Percentiles rank a stretch among this genome's conserved stretches.
Conservation (phyloP, 2,113 vertebrate species). For the Leptodactylus fuscus region DNA sequence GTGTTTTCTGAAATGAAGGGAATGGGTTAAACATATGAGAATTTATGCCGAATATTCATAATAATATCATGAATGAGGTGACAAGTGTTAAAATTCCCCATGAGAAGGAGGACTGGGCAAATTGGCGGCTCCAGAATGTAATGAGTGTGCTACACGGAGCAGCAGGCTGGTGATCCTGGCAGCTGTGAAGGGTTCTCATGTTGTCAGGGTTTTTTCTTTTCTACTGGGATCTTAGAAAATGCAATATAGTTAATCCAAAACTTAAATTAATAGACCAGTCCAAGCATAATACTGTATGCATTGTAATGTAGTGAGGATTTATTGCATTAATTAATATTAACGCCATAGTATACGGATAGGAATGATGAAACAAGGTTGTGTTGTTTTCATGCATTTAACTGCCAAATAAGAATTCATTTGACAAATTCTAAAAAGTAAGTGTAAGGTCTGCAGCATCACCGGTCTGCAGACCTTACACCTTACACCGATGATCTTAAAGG, state of each 20-base stretch:
- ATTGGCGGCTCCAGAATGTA: constrained; percentile 37
- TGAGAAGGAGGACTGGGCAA: constrained; percentile 13
- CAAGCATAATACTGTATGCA: not conserved
- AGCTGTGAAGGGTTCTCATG: constrained; percentile 2
- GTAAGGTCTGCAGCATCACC: too few species aligned
- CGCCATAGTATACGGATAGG: not conserved
- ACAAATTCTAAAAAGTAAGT: too few species aligned
- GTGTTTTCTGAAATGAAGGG: not conserved
- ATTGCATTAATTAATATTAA: not conserved
- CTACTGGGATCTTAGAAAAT: constrained; percentile 3
- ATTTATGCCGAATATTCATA: constrained; percentile 19
- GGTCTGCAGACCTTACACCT: too few species aligned
- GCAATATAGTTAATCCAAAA: not conserved
- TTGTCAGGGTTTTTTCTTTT: constrained; percentile 13
- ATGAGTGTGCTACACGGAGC: constrained; percentile 25
- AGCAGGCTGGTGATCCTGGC: constrained; percentile 15
- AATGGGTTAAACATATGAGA: not conserved
- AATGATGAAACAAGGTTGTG: not conserved
- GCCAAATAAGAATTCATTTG: not conserved
- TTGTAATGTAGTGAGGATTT: not conserved
- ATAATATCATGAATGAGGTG: constrained; percentile 31
- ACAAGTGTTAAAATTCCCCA: constrained; percentile 24
- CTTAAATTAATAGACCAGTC: not conserved
- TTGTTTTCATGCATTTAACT: not conserved
- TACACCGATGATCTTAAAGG: too few species aligned